Evolutionary conservation across 2,113 vertebrate species (phyloP), one percentile per base, ranked within the genome.

Genomic region (Tauraco erythrolophus): DNA sequence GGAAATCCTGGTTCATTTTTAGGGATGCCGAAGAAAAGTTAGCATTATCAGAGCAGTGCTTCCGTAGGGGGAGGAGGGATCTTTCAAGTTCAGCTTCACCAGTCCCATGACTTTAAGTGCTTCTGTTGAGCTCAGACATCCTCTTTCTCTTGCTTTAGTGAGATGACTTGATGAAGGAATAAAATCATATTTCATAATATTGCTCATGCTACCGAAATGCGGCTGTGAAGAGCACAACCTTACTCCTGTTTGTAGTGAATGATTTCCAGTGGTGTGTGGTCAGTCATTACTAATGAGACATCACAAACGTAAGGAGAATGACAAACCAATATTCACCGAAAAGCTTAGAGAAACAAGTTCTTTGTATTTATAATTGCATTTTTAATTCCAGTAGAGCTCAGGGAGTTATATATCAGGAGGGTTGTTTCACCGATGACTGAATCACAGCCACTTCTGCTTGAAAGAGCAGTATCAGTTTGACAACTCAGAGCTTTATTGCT

Each of bases 401-500:
- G 51, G 51, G 72, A 92, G 56, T 39, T 94, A n/a, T 89, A 51
- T 33, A 41, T 94, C 9, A 4, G 64, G 78, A 91, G 53, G 33
- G 58, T 93, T 90, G 58, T 88, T 95, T 88, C 88, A 66, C 82
- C 2, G 4, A 45, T 66, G 85, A 58, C 90, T 92, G 94, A 96
- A 90, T 80, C 90, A 50, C 50, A 93, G 62, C 62, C 65, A 80
- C 78, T 96, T 96, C 95, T 95, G 88, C 89, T 77, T 84, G 87
- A 79, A 64, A 82, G 95, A 89, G 88, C 50, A 58, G 70, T 85
- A 90, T 97, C 93, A 88, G 84, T 92, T 82, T 96, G 92, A 94
- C 90, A 96, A 62, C 82, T 92, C 88, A 53, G 77, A 96, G 84
- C 65, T 71, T 87, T 95, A 82, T 94, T 96, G 88, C 92, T 92